These are phyloP conservation scores for Brachylomia viminalis DNA, from an alignment of 2,888 invertebrate species.

Conservation along the genomic window DNA sequence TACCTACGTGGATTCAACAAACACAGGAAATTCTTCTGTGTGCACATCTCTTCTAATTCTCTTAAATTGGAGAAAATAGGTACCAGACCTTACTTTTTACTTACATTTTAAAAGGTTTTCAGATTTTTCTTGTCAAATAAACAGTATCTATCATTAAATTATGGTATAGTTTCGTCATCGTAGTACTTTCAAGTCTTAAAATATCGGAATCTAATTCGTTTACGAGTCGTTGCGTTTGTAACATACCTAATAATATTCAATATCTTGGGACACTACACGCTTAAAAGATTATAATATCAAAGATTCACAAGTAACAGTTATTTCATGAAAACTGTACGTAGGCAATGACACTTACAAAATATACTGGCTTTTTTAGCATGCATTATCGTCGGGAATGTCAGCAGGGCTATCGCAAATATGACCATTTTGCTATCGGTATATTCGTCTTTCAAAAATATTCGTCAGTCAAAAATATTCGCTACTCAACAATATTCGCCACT, in stretches of 20 bases:
- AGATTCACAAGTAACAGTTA: constrained; percentile 29
- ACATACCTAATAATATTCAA: constrained; percentile 18
- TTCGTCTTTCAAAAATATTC: too few relatives aligned
- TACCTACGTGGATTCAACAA: not conserved
- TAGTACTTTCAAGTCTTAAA: constrained; percentile 12
- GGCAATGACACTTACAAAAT: constrained; percentile 13
- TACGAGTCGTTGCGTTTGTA: constrained; percentile 45
- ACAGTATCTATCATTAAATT: not conserved
- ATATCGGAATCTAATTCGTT: constrained; percentile 48
- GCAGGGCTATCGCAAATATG: not conserved
- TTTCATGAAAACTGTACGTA: constrained; percentile 5
- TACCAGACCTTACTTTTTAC: constrained; percentile 2
- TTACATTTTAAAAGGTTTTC: not conserved
- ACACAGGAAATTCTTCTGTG: not conserved
- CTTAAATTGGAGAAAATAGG: not conserved
- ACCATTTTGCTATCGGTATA: too few relatives aligned
- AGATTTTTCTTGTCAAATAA: not conserved
- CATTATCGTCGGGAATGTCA: constrained; percentile 3
- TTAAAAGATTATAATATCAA: constrained; percentile 34
- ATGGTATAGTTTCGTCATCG: constrained; percentile 25
- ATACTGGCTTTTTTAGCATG: constrained; percentile 18
- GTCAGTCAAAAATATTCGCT: too few relatives aligned
- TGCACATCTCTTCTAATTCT: not conserved
- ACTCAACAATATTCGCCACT: not conserved
- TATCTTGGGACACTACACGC: not conserved